Conservation (phyloP, 2,888 invertebrate species). For the Netelia melanura region DNA sequence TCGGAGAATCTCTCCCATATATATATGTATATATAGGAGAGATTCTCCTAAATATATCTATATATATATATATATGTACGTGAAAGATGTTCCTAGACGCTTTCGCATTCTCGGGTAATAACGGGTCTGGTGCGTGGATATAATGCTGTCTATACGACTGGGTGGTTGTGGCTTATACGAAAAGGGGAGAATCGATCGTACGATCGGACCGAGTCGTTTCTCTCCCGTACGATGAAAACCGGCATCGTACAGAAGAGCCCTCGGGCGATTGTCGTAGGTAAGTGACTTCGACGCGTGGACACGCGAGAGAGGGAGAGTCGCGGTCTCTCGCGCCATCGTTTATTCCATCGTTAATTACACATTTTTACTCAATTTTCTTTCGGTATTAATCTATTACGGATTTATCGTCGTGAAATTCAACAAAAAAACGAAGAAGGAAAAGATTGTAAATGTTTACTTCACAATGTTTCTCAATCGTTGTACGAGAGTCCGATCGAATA, state of each 20-base stretch:
- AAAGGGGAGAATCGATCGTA: constrained; percentile 62
- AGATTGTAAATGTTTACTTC: background rate
- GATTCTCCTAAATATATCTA: background rate
- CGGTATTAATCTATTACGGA: background rate
- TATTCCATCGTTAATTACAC: constrained; percentile 26
- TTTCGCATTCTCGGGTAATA: constrained; percentile 80
- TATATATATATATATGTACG: constrained; percentile 16
- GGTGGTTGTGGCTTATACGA: constrained; percentile 41
- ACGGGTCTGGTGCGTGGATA: constrained; percentile 73
- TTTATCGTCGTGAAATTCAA: background rate
- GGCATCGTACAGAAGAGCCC: constrained; percentile 69
- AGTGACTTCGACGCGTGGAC: constrained; percentile 75
- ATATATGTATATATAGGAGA: background rate
- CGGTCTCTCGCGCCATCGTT: constrained; percentile 53
- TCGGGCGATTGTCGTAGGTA: constrained; percentile 81
- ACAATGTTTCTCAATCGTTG: constrained; percentile 6
- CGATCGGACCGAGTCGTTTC: constrained; percentile 69
- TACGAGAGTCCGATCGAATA: constrained; percentile 7
- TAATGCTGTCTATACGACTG: constrained; percentile 4
- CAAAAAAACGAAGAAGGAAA: background rate
- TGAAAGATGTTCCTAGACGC: constrained; percentile 54
- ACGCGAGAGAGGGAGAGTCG: constrained; percentile 37
- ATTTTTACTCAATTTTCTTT: background rate
- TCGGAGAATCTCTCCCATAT: background rate
- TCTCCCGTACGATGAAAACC: constrained; percentile 59